Conservation (phyloP, 2,888 invertebrate species). For the Tetranychus piercei region DNA sequence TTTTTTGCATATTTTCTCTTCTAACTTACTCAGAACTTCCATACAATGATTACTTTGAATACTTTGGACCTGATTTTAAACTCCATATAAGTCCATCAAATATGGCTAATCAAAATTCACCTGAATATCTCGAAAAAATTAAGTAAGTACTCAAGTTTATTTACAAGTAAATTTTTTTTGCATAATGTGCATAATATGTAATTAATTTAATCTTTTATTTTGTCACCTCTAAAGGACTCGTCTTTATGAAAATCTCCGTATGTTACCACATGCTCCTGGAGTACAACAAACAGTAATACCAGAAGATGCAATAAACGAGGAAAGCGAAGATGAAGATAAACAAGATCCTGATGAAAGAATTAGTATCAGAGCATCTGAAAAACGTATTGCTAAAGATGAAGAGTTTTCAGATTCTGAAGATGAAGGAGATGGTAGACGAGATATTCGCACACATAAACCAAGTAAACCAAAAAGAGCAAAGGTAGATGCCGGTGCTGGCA, state of each 20-base stretch:
- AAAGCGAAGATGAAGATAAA: constrained; percentile 55
- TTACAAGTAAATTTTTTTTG: neutral
- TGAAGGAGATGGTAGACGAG: constrained; percentile 52
- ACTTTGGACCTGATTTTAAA: constrained; percentile 98
- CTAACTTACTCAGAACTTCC: constrained; percentile 52
- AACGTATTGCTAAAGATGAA: constrained; percentile 80
- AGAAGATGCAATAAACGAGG: constrained; percentile 57
- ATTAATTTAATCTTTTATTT: neutral
- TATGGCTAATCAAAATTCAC: constrained; percentile 96
- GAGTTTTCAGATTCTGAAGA: constrained; percentile 66
- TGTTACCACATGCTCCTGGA: constrained; percentile 93
- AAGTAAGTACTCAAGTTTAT: constrained; percentile 40
- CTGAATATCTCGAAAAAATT: constrained; percentile 93
- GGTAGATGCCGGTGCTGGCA: neutral
- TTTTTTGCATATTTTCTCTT: neutral
- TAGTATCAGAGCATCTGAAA: constrained; percentile 47
- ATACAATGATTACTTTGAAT: constrained; percentile 98
- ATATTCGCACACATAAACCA: constrained; percentile 28
- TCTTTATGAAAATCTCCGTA: constrained; percentile 85
- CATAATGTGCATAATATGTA: neutral
- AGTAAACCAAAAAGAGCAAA: constrained; percentile 9
- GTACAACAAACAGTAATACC: constrained; percentile 68
- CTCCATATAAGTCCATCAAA: constrained; percentile 96
- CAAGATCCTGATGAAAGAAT: constrained; percentile 70
- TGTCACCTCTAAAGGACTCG: constrained; percentile 39